Evolutionary conservation across 2,113 vertebrate species (phyloP), one percentile per base, ranked within the genome.

Genomic region (Larimichthys polyactis): DNA sequence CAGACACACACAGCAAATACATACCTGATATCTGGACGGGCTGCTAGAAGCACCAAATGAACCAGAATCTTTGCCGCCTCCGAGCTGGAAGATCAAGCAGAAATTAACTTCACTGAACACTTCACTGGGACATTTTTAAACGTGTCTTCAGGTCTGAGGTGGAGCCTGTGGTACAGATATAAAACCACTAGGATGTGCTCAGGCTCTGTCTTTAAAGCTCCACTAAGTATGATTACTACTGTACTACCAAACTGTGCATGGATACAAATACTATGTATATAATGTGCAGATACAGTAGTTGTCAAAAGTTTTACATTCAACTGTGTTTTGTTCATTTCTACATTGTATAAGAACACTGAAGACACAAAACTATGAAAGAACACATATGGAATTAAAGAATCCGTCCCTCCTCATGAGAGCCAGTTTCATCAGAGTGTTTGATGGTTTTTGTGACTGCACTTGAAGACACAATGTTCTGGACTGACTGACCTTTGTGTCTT

Each of bases 1-100:
- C 11, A 46, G 3, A 57, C 2, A 62, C 10, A 46, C 4, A 24
- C 15, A 57, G 2, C 2, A 40, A 5, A 48, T 36, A 62, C 76
- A 0, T 76, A 92, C 94, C 90, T 93, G 86, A 75, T 94, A 94
- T 88, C 94, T 84, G 32, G 81, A 80, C n/a, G 71, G 48, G 10
- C 60, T 72, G 5, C 69, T 66, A 5, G 91, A 87, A 40, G 32
- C 22, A 48, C 75, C 81, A 59, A 87, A 93, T 87, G 57, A 58
- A 58, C 36, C 83, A 20, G 88, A 84, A 54, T 51, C 59, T 79
- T 93, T 93, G 40, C 27, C 67, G 2, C 10, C 80, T n/a, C 92
- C 93, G 12, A 94, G 71, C 94, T 94, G 59, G 0, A 86, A 85
- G 29, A 90, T 67, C 0, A 62, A 80, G 5, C 3, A 2, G 0